Evolutionary conservation across 2,888 invertebrate species (phyloP).

Genomic region (Chloroclystis v-ata): DNA sequence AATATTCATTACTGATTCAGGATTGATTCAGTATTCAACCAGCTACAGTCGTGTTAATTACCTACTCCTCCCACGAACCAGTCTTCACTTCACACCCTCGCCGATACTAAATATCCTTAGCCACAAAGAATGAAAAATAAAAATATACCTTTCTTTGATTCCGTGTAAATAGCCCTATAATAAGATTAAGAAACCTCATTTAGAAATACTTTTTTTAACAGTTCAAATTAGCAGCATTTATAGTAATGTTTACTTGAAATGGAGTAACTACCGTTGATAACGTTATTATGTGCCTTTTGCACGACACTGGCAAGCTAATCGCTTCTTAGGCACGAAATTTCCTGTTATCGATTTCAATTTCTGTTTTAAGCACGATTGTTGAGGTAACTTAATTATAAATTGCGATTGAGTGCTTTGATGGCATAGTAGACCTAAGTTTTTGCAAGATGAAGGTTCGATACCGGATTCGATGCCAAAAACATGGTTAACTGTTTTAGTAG

Average conservation of each 20-base stretch:
- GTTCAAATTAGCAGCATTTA: neutral
- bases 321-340: constrained; percentile 12
- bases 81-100: too few species aligned
- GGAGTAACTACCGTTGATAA: neutral
- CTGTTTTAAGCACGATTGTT: constrained; percentile 9
- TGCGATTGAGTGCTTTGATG: too few species aligned
- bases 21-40: too few species aligned
- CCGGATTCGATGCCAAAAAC: too few species aligned
- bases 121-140: too few species aligned
- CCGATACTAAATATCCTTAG: too few species aligned
- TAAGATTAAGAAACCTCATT: neutral
- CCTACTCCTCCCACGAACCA: too few species aligned
- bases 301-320: constrained; percentile 10
- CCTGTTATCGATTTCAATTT: constrained; percentile 16
- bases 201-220: neutral
- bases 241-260: neutral
- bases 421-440: too few species aligned
- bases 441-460: too few species aligned
- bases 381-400: neutral
- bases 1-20: too few species aligned
- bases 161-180: neutral
- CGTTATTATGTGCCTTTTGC: neutral
- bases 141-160: neutral
- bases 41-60: too few species aligned
- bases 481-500: too few species aligned